Evolutionary conservation across 2,888 invertebrate species (phyloP), one percentile per base, ranked within the genome.

Genomic region (Nezara viridula): DNA sequence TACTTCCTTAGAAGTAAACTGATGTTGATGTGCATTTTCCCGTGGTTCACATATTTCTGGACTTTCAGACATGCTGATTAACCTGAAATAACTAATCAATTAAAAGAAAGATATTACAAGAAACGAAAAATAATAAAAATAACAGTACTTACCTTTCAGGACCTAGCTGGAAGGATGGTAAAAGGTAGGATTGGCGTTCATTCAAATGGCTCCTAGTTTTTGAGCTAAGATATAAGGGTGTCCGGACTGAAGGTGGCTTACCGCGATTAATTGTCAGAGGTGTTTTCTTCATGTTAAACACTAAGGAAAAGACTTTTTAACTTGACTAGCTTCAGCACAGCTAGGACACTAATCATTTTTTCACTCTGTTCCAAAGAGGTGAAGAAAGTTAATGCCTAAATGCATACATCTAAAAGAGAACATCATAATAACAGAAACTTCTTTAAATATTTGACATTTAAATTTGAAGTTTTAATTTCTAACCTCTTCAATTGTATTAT

Each of bases 181-280:
- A 88, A 90, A 90, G 90, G 90, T 89, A 89, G 55, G 88, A 85
- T 52, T 90, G 89, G 77, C 90, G 90, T n/a, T 91, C 90, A 89
- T 91, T 91, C 86, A 91, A 86, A 90, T 91, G 91, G 66, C 87
- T 90, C 89, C 91, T 90, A 85, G 90, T 86, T 86, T 91, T 91
- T 37, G 91, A 89, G 86, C 90, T 88, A 66, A 90, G 89, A 89
- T 90, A 91, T 86, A 91, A 90, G 81, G 91, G 90, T 88, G 91
- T 91, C 85, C 92, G 91, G 88, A 91, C 91, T 49, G 92, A 91
- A 88, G 92, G 92, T 86, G 92, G 92, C 89, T 92, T 92, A 89
- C 91, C 92, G 90, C 92, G 91, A 90, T 90, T 91, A 88, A 91
- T 91, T 81, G 90, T 86, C 86, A 91, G 89, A 50, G 91, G 88